Conservation (phyloP, 2,888 invertebrate species). For the Drymonia ruficornis region DNA sequence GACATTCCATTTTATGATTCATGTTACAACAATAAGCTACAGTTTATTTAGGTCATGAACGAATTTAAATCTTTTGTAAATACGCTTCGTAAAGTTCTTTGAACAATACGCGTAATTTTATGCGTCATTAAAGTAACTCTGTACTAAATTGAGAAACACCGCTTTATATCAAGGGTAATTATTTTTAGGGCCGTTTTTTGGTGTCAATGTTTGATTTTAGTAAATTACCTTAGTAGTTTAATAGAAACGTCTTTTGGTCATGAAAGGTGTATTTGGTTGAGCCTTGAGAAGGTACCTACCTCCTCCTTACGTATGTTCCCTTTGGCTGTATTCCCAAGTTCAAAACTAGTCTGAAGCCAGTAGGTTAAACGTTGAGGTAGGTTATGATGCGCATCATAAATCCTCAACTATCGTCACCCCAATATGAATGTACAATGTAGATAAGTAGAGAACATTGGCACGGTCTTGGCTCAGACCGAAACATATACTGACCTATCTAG, state of each 20-base stretch:
- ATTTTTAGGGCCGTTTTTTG: slow-evolving; percentile 11
- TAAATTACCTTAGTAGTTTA: no score
- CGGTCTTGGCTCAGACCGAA: no score
- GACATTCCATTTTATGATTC: slow-evolving; percentile 6
- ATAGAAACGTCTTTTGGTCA: no score
- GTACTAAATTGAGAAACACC: slow-evolving; percentile 51
- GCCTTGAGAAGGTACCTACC: no score
- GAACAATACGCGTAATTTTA: slow-evolving; percentile 56
- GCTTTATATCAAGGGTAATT: slow-evolving; percentile 19
- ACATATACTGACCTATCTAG: no score
- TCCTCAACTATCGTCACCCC: no score
- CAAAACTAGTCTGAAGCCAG: neutral
- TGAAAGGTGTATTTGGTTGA: no score
- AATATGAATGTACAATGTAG: no score
- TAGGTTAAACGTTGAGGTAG: neutral
- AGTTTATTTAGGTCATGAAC: slow-evolving; percentile 65
- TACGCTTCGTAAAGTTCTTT: slow-evolving; percentile 47
- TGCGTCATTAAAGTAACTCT: slow-evolving; percentile 66
- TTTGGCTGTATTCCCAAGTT: neutral
- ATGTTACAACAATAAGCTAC: slow-evolving; percentile 27
- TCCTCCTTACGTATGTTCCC: no score
- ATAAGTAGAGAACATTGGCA: no score
- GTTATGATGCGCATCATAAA: no score
- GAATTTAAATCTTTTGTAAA: slow-evolving; percentile 60
- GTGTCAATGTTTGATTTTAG: neutral